Evolutionary conservation across 2,888 invertebrate species (phyloP), one percentile per base, ranked within the genome.

Genomic region (Pachliopta kotzebuea): DNA sequence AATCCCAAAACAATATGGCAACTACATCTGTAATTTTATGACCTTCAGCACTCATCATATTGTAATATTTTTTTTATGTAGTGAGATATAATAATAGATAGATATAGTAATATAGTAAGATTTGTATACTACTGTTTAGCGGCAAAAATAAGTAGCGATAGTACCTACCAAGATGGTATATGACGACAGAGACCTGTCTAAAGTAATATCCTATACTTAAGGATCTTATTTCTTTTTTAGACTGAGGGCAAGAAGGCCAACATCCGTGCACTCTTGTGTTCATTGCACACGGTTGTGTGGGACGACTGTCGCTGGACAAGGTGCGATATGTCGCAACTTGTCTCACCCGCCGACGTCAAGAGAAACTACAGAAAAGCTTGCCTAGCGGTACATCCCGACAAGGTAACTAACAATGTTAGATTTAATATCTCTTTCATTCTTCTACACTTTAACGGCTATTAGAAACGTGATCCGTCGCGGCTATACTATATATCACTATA

Each of bases 371-470:
- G 98, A 61, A 97, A 95, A 84, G 99, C 99, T 9, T 99, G 99
- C 72, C 93, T 99, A 53, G 97, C 98, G 60, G 98, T 99, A 52
- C 99, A 99, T 92, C 99, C 99, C 0, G 99, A 99, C 84, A 99
- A 99, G 95, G 98, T 98, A 87, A 23, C 11, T 37, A 14, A 17
- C 11, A 3, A 37, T 37, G 37, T 14, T 37, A 17, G 37, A 37
- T 37, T 2, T 37, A 37, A 37, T 37, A 14, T 37, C 1, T 37
- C 37, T 14, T 45, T 18, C 45, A 45, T n/a, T n/a, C n/a, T 45
- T 37, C 4, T 14, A 14, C 4, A 14, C 37, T 14, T 37, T 37
- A 8, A 11, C 14, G 3, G 2, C 37, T 11, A 11, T 4, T 14
- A 14, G 1, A 14, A 11, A 3, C 11, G 1, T 11, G 14, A 14